Conservation (phyloP, 35 echinoderm and acorn worm species). For the Anneissia japonica region DNA sequence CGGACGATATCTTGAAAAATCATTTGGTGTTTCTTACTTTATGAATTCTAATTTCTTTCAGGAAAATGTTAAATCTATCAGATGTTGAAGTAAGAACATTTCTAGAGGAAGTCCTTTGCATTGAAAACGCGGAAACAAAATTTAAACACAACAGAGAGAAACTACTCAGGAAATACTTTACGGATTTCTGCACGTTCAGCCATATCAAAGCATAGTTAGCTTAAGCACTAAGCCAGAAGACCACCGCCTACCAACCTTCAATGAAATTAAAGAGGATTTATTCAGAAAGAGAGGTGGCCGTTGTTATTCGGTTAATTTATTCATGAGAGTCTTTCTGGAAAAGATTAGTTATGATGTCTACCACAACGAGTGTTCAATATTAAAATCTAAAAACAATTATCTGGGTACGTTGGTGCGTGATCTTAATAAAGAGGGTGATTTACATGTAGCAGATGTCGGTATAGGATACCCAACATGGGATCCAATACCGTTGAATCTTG, state of each 20-base stretch:
- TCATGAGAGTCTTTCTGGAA: neutral
- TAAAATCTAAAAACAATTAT: neutral
- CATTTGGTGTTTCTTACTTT: too few relatives aligned
- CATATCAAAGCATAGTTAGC: neutral
- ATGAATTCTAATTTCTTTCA: too few relatives aligned
- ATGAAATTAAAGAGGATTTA: conserved; percentile 11
- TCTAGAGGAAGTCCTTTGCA: too few relatives aligned
- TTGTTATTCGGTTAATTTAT: neutral
- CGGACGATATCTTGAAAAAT: too few relatives aligned
- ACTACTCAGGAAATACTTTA: too few relatives aligned
- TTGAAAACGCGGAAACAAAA: too few relatives aligned
- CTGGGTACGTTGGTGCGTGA: neutral
- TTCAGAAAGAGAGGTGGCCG: neutral
- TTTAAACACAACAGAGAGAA: too few relatives aligned
- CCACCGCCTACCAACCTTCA: neutral
- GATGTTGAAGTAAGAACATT: too few relatives aligned
- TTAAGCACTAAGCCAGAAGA: neutral
- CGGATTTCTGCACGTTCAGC: too few relatives aligned
- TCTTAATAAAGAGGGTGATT: neutral
- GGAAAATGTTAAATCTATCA: too few relatives aligned
- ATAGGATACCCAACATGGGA: neutral
- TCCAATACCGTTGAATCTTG: neutral
- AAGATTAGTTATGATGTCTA: neutral
- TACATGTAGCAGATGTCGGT: neutral
- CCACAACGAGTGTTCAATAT: neutral